A percentile compares a stretch with the other conserved stretches of the same genome.
Evolutionary conservation across 2,888 invertebrate genomes (phyloP).

Genomic region (Dorcus parallelipipedus): DNA sequence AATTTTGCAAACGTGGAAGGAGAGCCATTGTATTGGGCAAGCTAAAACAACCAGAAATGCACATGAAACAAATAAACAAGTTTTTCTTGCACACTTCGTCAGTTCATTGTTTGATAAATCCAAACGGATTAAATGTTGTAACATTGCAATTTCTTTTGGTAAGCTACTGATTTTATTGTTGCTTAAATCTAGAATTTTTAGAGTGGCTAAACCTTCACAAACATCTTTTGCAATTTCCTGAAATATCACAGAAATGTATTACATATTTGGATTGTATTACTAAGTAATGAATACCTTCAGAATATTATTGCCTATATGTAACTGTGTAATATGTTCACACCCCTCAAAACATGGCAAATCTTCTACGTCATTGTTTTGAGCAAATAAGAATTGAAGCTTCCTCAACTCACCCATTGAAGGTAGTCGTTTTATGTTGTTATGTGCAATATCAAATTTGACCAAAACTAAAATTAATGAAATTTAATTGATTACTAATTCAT

Average conservation of each 20-base stretch:
- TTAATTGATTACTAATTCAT: not conserved
- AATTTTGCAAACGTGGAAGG: conserved; percentile 75
- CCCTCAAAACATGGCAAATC: conserved; percentile 73
- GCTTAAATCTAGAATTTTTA: conserved; percentile 73
- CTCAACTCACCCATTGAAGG: conserved; percentile 68
- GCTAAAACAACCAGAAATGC: conserved; percentile 43
- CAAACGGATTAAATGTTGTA: conserved; percentile 74
- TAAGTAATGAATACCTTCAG: conserved; percentile 57
- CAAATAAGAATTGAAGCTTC: conserved; percentile 71
- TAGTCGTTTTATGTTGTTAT: conserved; percentile 65
- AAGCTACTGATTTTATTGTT: conserved; percentile 76
- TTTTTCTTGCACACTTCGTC: conserved; percentile 36
- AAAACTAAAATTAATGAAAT: conserved; percentile 52
- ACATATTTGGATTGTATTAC: not conserved
- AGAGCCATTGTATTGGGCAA: conserved; percentile 66
- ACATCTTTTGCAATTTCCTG: conserved; percentile 69
- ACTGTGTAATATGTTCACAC: conserved; percentile 72
- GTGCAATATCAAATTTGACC: conserved; percentile 68
- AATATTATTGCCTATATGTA: conserved; percentile 80
- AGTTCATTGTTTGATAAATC: conserved; percentile 79
- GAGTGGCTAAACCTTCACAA: conserved; percentile 68
- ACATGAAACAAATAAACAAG: conserved; percentile 6
- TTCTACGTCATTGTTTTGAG: conserved; percentile 78
- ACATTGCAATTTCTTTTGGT: conserved; percentile 73
- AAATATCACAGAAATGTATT: conserved; percentile 27